Percentiles rank a stretch among this genome's conserved stretches.
Conservation (phyloP, 2,888 invertebrate species). For the Dendrolimus houi region DNA sequence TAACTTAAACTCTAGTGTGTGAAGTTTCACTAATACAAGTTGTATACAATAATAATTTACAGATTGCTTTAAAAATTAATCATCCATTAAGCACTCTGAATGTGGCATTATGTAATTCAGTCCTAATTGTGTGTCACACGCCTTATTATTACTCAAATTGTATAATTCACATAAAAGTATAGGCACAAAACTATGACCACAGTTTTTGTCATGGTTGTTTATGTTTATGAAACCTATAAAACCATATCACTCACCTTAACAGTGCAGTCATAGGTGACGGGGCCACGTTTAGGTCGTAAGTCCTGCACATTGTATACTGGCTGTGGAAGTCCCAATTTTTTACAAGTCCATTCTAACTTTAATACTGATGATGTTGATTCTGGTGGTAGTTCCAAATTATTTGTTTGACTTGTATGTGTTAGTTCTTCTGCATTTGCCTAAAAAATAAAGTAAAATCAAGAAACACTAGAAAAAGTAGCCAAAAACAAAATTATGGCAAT, state of each 20-base stretch:
- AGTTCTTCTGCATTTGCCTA: slow-evolving; percentile 48
- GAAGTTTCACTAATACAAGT: too few relatives aligned
- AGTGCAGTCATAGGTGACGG: slow-evolving; percentile 47
- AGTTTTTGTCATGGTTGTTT: too few relatives aligned
- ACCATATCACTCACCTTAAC: slow-evolving; percentile 44
- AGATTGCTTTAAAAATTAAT: too few relatives aligned
- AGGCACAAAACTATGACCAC: too few relatives aligned
- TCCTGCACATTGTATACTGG: slow-evolving; percentile 57
- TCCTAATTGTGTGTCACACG: too few relatives aligned
- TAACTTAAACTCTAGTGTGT: too few relatives aligned
- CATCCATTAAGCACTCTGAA: too few relatives aligned
- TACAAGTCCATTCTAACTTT: slow-evolving; percentile 64
- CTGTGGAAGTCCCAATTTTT: slow-evolving; percentile 53
- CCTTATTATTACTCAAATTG: too few relatives aligned
- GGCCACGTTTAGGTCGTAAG: slow-evolving; percentile 40
- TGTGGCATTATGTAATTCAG: too few relatives aligned
- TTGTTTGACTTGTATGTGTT: slow-evolving; percentile 40
- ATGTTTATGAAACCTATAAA: not conserved
- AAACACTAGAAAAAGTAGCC: too few relatives aligned
- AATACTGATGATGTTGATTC: slow-evolving; percentile 48
- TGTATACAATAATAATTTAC: too few relatives aligned
- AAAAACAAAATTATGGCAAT: slow-evolving; percentile 2
- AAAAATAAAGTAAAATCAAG: slow-evolving; percentile 5
- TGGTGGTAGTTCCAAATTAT: slow-evolving; percentile 58
- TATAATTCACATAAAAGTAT: too few relatives aligned